Base-by-base conservation (phyloP, 2,888 invertebrate genomes). In the Lycaena phlaeas region DNA sequence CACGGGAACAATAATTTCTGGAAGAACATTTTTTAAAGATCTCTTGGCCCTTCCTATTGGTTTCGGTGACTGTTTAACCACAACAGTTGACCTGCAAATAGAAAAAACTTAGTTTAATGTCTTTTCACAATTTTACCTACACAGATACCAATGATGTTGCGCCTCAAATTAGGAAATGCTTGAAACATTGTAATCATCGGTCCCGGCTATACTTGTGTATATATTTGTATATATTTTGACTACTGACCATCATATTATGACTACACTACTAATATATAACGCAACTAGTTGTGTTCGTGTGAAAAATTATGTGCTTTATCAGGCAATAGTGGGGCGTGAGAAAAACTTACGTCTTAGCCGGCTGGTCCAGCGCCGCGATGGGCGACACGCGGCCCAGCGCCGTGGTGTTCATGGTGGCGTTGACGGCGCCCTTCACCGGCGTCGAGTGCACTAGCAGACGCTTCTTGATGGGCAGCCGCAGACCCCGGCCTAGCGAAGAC, bases 341-440 rank as follows among this genome's bases (percentile, higher is more conserved):
- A 31, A 15, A 27, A 3, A 26, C 39, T 44, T 28, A 51, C 49
- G 14, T 27, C 3, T 14, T 27, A 27, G 27, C 29, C 6, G 53
- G 38, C 3, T 38, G 38, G 9, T 56, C 52, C 4, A 40, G 38
- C 2, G 41, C 31, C 1, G 58, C 58, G 26, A 77, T 76, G 26
- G 82, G 79, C 43, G 82, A 81, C 25, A 73, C 68, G 9, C 68
- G 61, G 6, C 62, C 68, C 10, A 71, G 53, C 10, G 56, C 70
- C 0, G 66, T 56, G 3, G 61, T 66, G 43, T 57, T 53, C 53
- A 63, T 46, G 0, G 60, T 53, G 2, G 51, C n/a, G 29, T 50
- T n/a, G n/a, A n/a, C 40, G 3, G 14, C 44, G 0, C 68, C 67
- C 51, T 69, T 70, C 11, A 77, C 53, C 0, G 82, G 82, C 38